phyloP scores from a whole-genome alignment of 2,113 vertebrate genomes.

The Lethenteron camtschaticum region DNA sequence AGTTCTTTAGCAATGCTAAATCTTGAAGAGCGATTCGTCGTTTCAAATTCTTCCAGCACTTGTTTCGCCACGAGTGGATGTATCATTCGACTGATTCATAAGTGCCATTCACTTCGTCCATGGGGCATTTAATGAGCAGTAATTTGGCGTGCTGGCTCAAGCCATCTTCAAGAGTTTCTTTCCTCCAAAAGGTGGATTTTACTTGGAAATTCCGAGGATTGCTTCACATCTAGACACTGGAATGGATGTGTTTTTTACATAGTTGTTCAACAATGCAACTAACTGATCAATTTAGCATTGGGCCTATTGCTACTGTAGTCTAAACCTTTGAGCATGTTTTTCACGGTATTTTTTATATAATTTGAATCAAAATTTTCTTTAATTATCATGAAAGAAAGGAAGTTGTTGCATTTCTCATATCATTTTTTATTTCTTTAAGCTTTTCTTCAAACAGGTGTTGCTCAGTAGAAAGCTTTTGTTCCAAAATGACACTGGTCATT shows the following conservation, averaged over 20 bases:
- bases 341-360: conserved; percentile 36
- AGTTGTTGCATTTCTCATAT: conserved; percentile 29
- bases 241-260: conserved; percentile 26
- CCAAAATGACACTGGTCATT: conserved; percentile 18
- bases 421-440: conserved; percentile 30
- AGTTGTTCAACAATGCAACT: conserved; percentile 30
- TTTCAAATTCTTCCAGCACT: conserved; percentile 28
- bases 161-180: conserved; percentile 25
- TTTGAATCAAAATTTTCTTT: conserved; percentile 32
- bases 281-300: conserved; percentile 30
- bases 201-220: conserved; percentile 24
- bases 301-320: conserved; percentile 17
- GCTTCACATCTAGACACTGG: conserved; percentile 38
- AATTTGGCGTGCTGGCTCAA: conserved; percentile 34
- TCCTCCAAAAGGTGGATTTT: conserved; percentile 15
- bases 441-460: conserved; percentile 32
- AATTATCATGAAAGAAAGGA: conserved; percentile 60
- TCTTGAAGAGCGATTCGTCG: conserved; percentile 19
- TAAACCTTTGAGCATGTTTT: conserved; percentile 32
- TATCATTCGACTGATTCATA: conserved; percentile 30
- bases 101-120: conserved; percentile 15
- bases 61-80: conserved; percentile 26
- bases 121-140: conserved; percentile 23
- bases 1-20: conserved; percentile 24
- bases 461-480: conserved; percentile 24